Conservation (phyloP, 2,888 invertebrate genomes). For the Diplolepis rosae region DNA sequence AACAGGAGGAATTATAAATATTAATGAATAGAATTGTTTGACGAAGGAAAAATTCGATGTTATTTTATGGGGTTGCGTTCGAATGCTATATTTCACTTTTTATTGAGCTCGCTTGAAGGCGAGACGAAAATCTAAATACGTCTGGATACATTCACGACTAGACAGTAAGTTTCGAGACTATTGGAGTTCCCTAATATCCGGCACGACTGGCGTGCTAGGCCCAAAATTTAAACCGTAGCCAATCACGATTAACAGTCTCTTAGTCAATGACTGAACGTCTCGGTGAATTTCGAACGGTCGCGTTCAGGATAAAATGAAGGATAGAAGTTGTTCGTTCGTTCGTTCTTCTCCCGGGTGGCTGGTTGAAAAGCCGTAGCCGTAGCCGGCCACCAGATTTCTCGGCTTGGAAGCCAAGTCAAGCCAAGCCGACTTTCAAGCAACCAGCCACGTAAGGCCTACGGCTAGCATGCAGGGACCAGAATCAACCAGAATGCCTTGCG, state of each 20-base stretch:
- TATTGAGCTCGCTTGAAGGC: not conserved
- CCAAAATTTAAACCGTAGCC: conserved; percentile 30
- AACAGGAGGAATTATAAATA: too few relatives aligned
- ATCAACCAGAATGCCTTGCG: conserved; percentile 61
- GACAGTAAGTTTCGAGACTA: not conserved
- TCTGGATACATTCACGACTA: not conserved
- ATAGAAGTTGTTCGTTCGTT: conserved; percentile 35
- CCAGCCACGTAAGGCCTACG: conserved; percentile 64
- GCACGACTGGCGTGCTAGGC: conserved; percentile 18
- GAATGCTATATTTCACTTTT: not conserved
- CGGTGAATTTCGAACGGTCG: conserved; percentile 52
- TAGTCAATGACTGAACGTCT: conserved; percentile 38
- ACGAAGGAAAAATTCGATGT: not conserved
- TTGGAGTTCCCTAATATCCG: conserved; percentile 17
- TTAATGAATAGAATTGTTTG: not conserved
- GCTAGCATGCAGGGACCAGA: conserved; percentile 67
- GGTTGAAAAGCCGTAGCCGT: not conserved
- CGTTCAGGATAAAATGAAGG: conserved; percentile 45
- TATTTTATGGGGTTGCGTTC: not conserved
- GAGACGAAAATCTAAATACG: not conserved
- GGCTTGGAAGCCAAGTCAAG: conserved; percentile 21
- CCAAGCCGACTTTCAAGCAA: conserved; percentile 38
- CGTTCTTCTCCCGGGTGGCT: conserved; percentile 12
- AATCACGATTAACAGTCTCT: conserved; percentile 34
- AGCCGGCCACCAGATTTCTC: conserved; percentile 32